These are phyloP conservation scores for Nebria salina DNA, from an alignment of 2,888 invertebrate species.

Conservation along the genomic window DNA sequence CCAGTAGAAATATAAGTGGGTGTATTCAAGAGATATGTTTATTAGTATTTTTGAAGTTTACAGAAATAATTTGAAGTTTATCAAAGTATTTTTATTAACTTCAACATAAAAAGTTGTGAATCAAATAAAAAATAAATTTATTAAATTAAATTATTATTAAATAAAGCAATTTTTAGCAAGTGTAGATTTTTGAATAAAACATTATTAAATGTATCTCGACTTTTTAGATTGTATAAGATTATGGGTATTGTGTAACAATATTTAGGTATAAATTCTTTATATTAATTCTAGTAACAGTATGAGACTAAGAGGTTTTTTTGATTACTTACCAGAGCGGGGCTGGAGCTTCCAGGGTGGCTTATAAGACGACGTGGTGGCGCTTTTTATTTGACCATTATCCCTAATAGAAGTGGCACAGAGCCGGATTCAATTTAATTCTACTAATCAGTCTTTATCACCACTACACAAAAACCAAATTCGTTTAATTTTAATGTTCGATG, in stretches of 20 bases:
- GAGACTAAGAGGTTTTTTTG: too few species aligned
- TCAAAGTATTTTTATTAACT: too few species aligned
- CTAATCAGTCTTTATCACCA: not conserved
- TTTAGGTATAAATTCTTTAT: too few species aligned
- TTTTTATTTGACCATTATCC: conserved; percentile 37
- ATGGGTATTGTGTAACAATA: too few species aligned
- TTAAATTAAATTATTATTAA: too few species aligned
- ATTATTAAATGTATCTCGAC: too few species aligned
- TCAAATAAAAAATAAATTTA: too few species aligned
- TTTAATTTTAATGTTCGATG: not conserved
- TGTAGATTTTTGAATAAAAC: too few species aligned
- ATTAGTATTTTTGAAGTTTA: not conserved
- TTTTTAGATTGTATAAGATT: too few species aligned
- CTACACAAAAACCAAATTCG: not conserved
- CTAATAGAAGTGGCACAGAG: conserved; percentile 24
- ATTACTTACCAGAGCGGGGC: conserved; percentile 42
- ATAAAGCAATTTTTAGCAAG: too few species aligned
- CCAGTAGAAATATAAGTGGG: not conserved
- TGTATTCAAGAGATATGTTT: not conserved
- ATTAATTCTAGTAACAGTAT: too few species aligned
- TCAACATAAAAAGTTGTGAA: too few species aligned
- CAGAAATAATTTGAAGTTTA: not conserved
- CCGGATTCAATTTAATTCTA: conserved; percentile 12
- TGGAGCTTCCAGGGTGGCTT: conserved; percentile 45
- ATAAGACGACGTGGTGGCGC: conserved; percentile 45